These are phyloP conservation scores for Pyrrhia umbra DNA, from an alignment of 2,888 invertebrate genomes.

Conservation along the genomic window DNA sequence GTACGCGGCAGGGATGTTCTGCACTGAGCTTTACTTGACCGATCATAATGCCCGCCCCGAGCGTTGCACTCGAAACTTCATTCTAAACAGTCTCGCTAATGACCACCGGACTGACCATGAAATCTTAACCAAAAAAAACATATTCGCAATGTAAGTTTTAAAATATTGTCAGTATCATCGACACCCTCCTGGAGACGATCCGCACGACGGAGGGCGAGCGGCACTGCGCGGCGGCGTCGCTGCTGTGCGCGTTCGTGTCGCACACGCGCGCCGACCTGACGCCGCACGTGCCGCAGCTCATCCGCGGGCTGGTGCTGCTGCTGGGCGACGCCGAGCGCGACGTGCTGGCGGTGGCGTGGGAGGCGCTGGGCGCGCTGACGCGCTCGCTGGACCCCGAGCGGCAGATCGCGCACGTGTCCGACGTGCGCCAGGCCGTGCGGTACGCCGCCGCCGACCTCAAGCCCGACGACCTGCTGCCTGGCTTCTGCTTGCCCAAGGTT, in stretches of 20 bases:
- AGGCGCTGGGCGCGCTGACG: slow-evolving; percentile 96
- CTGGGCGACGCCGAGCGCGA: slow-evolving; percentile 95
- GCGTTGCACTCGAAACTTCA: no score
- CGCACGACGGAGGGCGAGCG: slow-evolving; percentile 85
- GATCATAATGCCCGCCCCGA: no score
- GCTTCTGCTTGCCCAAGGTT: slow-evolving; percentile 98
- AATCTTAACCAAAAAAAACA: no score
- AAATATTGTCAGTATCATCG: slow-evolving; percentile 70
- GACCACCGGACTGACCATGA: no score
- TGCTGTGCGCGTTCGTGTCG: slow-evolving; percentile 97
- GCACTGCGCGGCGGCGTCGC: slow-evolving; percentile 95
- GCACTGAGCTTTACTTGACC: no score
- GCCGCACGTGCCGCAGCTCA: slow-evolving; percentile 96
- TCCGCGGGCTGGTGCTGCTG: slow-evolving; percentile 96
- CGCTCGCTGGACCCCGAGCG: slow-evolving; percentile 96
- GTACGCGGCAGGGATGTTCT: no score
- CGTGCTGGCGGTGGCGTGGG: slow-evolving; percentile 95
- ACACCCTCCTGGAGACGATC: slow-evolving; percentile 69
- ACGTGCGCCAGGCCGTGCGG: slow-evolving; percentile 97
- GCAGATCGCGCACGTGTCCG: slow-evolving; percentile 96
- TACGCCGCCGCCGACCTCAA: slow-evolving; percentile 97
- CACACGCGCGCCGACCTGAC: slow-evolving; percentile 96
- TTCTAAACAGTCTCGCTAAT: no score
- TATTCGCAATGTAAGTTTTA: no score
- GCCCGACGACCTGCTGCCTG: slow-evolving; percentile 94